Conservation (phyloP, 2,113 vertebrate species). For the Anolis carolinensis region DNA sequence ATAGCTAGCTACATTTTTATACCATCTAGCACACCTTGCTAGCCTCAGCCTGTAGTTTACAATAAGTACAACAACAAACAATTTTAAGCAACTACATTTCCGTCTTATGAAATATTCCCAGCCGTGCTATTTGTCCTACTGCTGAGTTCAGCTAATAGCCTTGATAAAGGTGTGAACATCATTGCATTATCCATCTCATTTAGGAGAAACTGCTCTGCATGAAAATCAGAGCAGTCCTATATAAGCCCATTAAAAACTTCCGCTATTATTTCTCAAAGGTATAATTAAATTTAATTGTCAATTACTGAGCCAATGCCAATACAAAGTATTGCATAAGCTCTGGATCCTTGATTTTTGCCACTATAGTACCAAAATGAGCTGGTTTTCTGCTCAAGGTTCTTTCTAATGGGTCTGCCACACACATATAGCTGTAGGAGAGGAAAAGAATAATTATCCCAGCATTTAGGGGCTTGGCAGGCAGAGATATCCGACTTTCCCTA, state of each 20-base stretch:
- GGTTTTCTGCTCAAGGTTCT: background rate
- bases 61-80: slow-evolving; percentile 26
- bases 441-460: background rate
- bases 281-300: slow-evolving; percentile 64
- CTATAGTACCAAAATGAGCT: background rate
- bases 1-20: background rate
- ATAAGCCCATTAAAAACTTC: slow-evolving; percentile 34
- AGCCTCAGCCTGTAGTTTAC: slow-evolving; percentile 12
- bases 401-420: background rate
- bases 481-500: background rate
- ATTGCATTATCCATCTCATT: fast-evolving
- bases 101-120: slow-evolving; percentile 27
- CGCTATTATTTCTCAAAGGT: slow-evolving; percentile 57
- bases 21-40: background rate
- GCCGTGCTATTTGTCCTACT: slow-evolving; percentile 28
- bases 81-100: slow-evolving; percentile 8
- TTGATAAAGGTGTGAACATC: background rate
- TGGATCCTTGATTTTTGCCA: slow-evolving; percentile 16
- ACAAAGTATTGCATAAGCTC: background rate
- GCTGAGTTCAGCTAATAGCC: slow-evolving; percentile 34
- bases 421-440: fast-evolving
- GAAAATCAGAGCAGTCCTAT: slow-evolving; percentile 30
- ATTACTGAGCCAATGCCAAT: slow-evolving; percentile 38
- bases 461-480: background rate
- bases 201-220: slow-evolving; percentile 1